Percentiles rank a stretch among this genome's conserved stretches.
These are phyloP conservation scores for Leucosticte australis DNA, from an alignment of 2,113 vertebrate genomes.

Conservation along the genomic window DNA sequence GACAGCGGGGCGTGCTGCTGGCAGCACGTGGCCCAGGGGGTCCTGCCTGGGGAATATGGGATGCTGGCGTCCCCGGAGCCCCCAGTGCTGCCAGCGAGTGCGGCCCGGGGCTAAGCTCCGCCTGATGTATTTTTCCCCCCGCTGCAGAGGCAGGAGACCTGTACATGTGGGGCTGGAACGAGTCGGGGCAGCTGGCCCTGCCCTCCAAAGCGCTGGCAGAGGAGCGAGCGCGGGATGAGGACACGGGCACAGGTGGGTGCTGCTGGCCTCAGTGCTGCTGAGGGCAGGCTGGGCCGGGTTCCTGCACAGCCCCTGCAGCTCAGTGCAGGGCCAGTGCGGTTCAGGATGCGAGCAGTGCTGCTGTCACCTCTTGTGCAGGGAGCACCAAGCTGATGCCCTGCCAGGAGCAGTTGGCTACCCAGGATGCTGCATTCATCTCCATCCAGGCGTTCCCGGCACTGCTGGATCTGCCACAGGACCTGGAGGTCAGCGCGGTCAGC, in stretches of 20 bases:
- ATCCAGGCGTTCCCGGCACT: conserved; percentile 92
- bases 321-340: rapidly evolving
- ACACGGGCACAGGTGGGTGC: not conserved
- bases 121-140: rapidly evolving
- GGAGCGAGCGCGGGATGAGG: not conserved
- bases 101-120: not conserved
- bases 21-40: rapidly evolving
- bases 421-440: conserved; percentile 74
- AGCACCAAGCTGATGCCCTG: rapidly evolving
- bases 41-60: rapidly evolving
- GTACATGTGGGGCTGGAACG: conserved; percentile 97
- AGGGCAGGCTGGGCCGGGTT: not conserved
- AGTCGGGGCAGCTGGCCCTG: conserved; percentile 90
- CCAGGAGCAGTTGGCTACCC: rapidly evolving
- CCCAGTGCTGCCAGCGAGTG: rapidly evolving
- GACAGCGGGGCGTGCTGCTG: rapidly evolving
- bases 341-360: rapidly evolving
- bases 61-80: not conserved
- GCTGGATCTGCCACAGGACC: conserved; percentile 80
- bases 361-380: not conserved
- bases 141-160: conserved; percentile 83
- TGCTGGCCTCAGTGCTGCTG: not conserved
- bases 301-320: not conserved
- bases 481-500: conserved; percentile 78
- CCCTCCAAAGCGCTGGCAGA: conserved; percentile 73